These are phyloP conservation scores for Hycleus phaleratus DNA, from an alignment of 1,140 invertebrate species.

Conservation along the genomic window DNA sequence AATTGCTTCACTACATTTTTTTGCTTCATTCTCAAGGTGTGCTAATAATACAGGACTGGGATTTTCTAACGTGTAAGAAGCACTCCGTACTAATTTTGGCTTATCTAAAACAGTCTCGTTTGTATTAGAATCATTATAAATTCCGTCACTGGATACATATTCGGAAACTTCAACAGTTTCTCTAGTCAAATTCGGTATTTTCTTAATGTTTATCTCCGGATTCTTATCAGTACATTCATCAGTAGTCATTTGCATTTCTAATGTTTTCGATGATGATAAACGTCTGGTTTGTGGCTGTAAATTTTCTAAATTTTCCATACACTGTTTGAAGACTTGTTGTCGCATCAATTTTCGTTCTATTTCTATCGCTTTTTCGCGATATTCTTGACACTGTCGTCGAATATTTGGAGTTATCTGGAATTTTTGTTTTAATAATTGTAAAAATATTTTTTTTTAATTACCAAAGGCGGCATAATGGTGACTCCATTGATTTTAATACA, in stretches of 20 bases:
- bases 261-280: not conserved
- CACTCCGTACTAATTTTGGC: slow-evolving; percentile 47
- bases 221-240: slow-evolving; percentile 2
- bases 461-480: slow-evolving; percentile 54
- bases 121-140: not conserved
- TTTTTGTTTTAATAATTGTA: not conserved
- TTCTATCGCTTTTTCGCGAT: slow-evolving; percentile 36
- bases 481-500: slow-evolving; percentile 54
- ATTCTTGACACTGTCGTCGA: slow-evolving; percentile 32
- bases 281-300: slow-evolving; percentile 18
- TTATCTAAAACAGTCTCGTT: slow-evolving; percentile 9
- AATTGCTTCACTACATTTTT: too few relatives aligned
- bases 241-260: slow-evolving; percentile 1
- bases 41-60: slow-evolving; percentile 55
- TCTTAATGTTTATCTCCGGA: slow-evolving; percentile 9
- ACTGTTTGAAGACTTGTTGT: slow-evolving; percentile 18
- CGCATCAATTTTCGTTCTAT: slow-evolving; percentile 23
- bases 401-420: slow-evolving; percentile 29
- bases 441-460: slow-evolving; percentile 41
- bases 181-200: slow-evolving; percentile 6
- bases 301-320: slow-evolving; percentile 20
- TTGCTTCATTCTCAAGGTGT: slow-evolving; percentile 31
- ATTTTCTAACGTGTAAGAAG: slow-evolving; percentile 53
- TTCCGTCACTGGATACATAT: not conserved
- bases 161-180: slow-evolving; percentile 8